Base-by-base conservation (phyloP, 2,113 vertebrate species). In the Lepisosteus oculatus region DNA sequence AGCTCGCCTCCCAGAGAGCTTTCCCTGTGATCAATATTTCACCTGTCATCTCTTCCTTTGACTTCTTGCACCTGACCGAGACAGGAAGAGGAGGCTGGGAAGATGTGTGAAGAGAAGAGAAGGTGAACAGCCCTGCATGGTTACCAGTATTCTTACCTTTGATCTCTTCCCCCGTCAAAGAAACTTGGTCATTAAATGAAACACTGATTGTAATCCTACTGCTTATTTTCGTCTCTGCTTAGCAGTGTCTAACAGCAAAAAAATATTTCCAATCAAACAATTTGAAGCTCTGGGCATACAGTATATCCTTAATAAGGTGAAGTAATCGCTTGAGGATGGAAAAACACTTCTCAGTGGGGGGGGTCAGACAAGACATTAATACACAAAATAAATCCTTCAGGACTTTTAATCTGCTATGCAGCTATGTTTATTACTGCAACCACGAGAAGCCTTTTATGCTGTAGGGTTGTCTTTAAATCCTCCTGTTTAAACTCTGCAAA, bases 1-100 rank as follows among this genome's bases (percentile, higher is more conserved):
- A 74, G 69, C 45, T 68, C 17, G 67, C 17, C 69, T 78, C 72
- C 78, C 78, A 77, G 44, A 71, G 77, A 78, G 75, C 77, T 76
- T 70, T 71, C 68, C 65, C 42, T 55, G 59, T 69, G 74, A 83
- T 83, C 79, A 79, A 81, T 81, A 83, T 68, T 76, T 72, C 62
- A 74, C 79, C 73, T 74, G 79, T 80, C 74, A 76, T 73, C 76
- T 71, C 55, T 44, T 68, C 64, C 63, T 70, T 69, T 74, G 68
- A 65, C 63, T 67, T 63, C 29, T 29, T 63, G 41, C 70, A 77
- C 69, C 70, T 72, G 54, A 65, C 61, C 12, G 54, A 44, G n/a
- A 65, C 17, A 69, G 29, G 3, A 45, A 67, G 65, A 2, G 45
- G 47, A 17, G 42, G n/a, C 47, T 51, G 12, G 6, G 42, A 29